Base-by-base conservation (phyloP, 1,140 invertebrate genomes). In the Drosophila pseudoananassae region DNA sequence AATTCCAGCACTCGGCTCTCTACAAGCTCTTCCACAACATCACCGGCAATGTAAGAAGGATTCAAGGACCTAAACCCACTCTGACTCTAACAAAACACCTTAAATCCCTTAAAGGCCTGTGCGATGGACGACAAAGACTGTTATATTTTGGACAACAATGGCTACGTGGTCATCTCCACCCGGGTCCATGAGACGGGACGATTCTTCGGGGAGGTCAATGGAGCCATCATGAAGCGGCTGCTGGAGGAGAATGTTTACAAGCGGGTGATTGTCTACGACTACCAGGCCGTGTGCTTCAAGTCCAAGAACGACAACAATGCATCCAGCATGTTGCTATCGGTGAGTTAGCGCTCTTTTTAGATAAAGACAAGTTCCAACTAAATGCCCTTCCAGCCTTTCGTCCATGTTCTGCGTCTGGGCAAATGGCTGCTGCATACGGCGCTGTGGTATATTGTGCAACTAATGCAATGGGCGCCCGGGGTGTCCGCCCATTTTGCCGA, bases 71-170 rank as follows among this genome's bases (percentile, higher is more conserved):
- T 4, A 20, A 10, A 3, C 31, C 9, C 3, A 12, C 15, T 0
- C 36, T 33, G 15, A 31, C n/a, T 10, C 17, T 17, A 29, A 9
- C 0, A 29, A 1, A 12, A 20, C 72, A 9, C 17, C 46, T 5
- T 3, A 9, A 12, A 10, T 1, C 6, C 2, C 20, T 20, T 20
- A 20, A 20, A 95, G 73, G 96, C 96, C 0, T 98, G 97, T 88
- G 93, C 93, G 6, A 94, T 94, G 9, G 94, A 95, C 31, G 93
- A 94, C 33, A 93, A 97, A 76, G 95, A 97, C 54, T 98, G 97
- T 90, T 97, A 95, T 90, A 92, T 98, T 29, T 92, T 98, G 14
- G 97, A 98, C 90, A 97, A 97, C 90, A 97, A 98, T 91, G 98
- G 97, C 4, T 98, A 96, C 92, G 94, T 98, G 10, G 92, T 97